Evolutionary conservation across 2,888 invertebrate genomes (phyloP), one percentile per base, ranked within the genome.

Genomic region (Ochropacha duplaris): DNA sequence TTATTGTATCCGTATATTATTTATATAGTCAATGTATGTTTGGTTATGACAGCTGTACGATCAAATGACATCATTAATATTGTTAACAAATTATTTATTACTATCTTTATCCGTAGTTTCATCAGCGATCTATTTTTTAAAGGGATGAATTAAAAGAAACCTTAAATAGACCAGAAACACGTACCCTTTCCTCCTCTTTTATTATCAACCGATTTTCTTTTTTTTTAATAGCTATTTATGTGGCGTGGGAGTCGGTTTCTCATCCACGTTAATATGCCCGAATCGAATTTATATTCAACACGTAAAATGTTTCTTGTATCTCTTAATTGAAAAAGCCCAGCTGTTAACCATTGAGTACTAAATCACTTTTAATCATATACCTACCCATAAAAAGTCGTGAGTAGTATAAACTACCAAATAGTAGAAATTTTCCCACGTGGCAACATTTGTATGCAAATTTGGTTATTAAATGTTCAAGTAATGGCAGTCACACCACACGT

Each of bases 1-100:
- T 22, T 59, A 66, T 44, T 44, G 16, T 16, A 16, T 16, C n/a
- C 39, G n/a, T 39, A 39, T 44, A 8, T 44, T 44, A 44, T 44
- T 19, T 44, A 19, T 44, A 19, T 28, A 1, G 36, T 62, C 1
- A 12, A 31, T 19, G 34, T 22, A 11, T 51, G 31, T 31, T 31
- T 28, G n/a, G n/a, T n/a, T n/a, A 11, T 44, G 19, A 31, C 52
- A 52, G 12, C 19, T 52, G 52, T 9, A 5, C 22, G 22, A 31
- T 52, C 12, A 16, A 3, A 52, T 52, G 52, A 31, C 52, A 31
- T 52, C 52, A 52, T 52, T n/a, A n/a, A 26, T 44, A 44, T 36
- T 36, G 5, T 36, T 5, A 31, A 36, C n/a, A 36, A 9, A 36
- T 34, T 12, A 34, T 12, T 12, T 4, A 12, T 34, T 4, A 34